These are phyloP conservation scores for Momotus momota DNA, from an alignment of 2,797 vertebrate genomes.

Conservation along the genomic window DNA sequence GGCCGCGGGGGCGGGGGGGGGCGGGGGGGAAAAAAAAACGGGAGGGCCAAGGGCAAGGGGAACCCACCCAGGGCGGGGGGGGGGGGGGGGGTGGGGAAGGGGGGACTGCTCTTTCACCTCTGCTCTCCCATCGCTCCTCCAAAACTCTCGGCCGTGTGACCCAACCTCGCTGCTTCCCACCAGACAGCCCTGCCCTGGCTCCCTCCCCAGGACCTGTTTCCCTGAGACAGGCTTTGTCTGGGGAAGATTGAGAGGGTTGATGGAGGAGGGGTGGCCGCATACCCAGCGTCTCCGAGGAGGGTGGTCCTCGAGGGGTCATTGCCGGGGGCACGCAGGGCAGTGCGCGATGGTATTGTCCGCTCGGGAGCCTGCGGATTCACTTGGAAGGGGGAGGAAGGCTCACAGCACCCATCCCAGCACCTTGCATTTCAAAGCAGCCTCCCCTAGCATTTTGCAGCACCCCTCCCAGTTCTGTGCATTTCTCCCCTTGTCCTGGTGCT, in stretches of 20 bases:
- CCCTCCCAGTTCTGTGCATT: background rate
- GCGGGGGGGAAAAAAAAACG: background rate
- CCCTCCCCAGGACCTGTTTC: background rate
- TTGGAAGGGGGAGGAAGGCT: background rate
- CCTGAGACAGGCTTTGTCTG: slow-evolving; percentile 20
- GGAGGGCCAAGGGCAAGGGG: background rate
- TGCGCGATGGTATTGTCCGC: accelerated
- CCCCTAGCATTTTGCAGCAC: accelerated
- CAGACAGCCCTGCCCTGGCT: background rate
- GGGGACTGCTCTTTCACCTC: slow-evolving; percentile 38
- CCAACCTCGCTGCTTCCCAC: background rate
- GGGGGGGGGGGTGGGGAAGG: background rate
- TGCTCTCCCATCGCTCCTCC: background rate
- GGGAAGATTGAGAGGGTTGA: slow-evolving; percentile 38
- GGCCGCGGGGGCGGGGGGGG: background rate
- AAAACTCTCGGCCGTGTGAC: accelerated
- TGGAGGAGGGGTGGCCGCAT: background rate
- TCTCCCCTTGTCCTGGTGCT: background rate
- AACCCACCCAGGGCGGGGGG: background rate
- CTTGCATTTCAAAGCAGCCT: accelerated
- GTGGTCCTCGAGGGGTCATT: slow-evolving; percentile 23
- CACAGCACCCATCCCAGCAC: accelerated
- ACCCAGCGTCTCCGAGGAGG: background rate
- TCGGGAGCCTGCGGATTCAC: background rate
- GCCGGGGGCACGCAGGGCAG: background rate